Evolutionary conservation across 2,888 invertebrate species (phyloP).

Genomic region (Pterobdella sp.): DNA sequence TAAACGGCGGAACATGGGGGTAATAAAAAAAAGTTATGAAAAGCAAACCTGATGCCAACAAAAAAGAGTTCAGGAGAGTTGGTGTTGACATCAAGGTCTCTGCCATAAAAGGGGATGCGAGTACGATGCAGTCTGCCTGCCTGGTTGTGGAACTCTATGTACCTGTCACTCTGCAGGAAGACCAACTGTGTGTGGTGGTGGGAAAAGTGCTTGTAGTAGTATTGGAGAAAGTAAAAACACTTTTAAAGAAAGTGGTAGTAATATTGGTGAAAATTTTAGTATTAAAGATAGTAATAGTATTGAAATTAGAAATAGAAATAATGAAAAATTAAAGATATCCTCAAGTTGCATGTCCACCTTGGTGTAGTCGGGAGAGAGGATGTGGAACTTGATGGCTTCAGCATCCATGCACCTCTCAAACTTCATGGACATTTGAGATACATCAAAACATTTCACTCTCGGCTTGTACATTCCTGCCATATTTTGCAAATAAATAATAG

Average conservation of each 20-base stretch:
- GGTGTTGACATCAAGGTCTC: slow-evolving; percentile 82
- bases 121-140: slow-evolving; percentile 82
- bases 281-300: neutral
- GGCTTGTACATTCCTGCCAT: slow-evolving; percentile 76
- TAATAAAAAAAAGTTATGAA: neutral
- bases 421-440: slow-evolving; percentile 86
- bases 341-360: no score
- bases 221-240: neutral
- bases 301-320: neutral
- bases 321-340: neutral
- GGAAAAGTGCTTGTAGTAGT: neutral
- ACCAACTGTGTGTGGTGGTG: slow-evolving; percentile 63
- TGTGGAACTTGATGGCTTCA: slow-evolving; percentile 85
- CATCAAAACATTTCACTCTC: slow-evolving; percentile 87
- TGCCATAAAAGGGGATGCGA: slow-evolving; percentile 86
- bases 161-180: slow-evolving; percentile 79
- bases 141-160: slow-evolving; percentile 88
- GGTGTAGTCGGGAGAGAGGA: slow-evolving; percentile 87
- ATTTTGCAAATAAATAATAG: no score
- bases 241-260: neutral
- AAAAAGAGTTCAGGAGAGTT: slow-evolving; percentile 84
- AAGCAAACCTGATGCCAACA: slow-evolving; percentile 70
- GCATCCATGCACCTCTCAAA: slow-evolving; percentile 96
- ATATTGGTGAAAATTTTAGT: neutral
- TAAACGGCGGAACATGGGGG: no score